Base-by-base conservation (phyloP, 2,113 vertebrate species). In the Pygoscelis antarcticus region DNA sequence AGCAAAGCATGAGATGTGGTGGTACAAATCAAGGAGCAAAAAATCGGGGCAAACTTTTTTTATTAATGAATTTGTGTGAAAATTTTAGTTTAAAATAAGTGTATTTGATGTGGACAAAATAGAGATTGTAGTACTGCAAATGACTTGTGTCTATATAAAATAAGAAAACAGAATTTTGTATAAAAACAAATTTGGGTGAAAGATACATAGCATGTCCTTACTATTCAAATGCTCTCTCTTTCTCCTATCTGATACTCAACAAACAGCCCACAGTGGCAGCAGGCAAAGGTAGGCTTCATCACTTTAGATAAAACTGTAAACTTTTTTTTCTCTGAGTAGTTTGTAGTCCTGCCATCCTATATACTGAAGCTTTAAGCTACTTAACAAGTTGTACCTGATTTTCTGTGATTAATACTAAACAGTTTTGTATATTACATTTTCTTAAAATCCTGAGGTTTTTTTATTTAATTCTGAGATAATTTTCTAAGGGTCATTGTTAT, bases 31-130 rank as follows among this genome's bases (percentile, higher is more conserved):
- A 64, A 25, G 46, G 11, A 46, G 15, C 0, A 34, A 20, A 15
- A 62, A 52, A 18, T 2, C 5, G 3, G 8, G 32, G 7, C 15
- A 64, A n/a, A 57, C 13, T 7, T 62, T 13, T 68, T 42, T 83
- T 38, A 32, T 47, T 55, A 70, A 55, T 55, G 32, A 70, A 25
- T 69, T 72, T 23, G 4, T 60, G 16, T 57, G 40, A 74, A 81
- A 51, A 30, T 40, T 81, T 83, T 79, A 22, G 16, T 55, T 75
- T 32, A 30, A 60, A 89, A 4, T 36, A 68, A 62, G 2, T 16
- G 3, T 16, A 68, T 30, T 47, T 0, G 0, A 9, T 1, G 0
- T 65, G 51, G 76, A n/a, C 9, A 78, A 81, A 66, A 29, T 6
- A 26, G 25, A 34, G 19, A 26, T 34, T 10, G 4, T 38, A 79